Base-by-base conservation (phyloP, 2,888 invertebrate genomes). In the Drosophila melanosoma region DNA sequence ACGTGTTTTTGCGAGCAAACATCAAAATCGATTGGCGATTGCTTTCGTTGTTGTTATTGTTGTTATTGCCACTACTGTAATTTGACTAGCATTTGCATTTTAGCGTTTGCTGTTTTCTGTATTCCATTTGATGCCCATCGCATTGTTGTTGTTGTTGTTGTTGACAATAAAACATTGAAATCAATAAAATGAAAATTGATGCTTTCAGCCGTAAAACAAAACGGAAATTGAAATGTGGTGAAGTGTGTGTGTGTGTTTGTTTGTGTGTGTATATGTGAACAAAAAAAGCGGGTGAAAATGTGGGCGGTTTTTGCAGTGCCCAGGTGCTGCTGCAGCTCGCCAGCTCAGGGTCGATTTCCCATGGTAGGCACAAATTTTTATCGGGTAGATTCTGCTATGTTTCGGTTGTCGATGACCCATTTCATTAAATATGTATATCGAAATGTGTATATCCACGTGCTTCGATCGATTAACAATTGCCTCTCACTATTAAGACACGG, bases 151-250 rank as follows among this genome's bases (percentile, higher is more conserved):
- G 38, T 20, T 82, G 53, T 48, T 64, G 62, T 66, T 76, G 77
- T 71, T 75, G 87, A 79, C 89, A 83, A 77, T 89, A 82, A 79
- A 89, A 87, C 29, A 76, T 77, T 83, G 88, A 89, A 87, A 87
- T 87, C 86, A 88, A 87, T 90, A 88, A 89, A 90, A 90, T 83
- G 86, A 87, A 90, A 87, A 87, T 90, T 87, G 86, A 87, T 75
- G 90, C 90, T 85, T 83, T 90, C 80, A 88, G 81, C 76, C 76
- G 82, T 88, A 90, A 89, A 88, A 86, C 83, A 86, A 86, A 86
- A 77, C 90, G 86, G 86, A 87, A 87, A 90, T 87, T 90, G 86
- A 90, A 87, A 87, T 90, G 86, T 75, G 86, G 86, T 88, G 68
- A 74, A 69, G 38, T 53, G 54, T 61, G 62, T 62, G 23, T 58